These are phyloP conservation scores for Athene noctua DNA, from an alignment of 2,113 vertebrate genomes.

Conservation along the genomic window DNA sequence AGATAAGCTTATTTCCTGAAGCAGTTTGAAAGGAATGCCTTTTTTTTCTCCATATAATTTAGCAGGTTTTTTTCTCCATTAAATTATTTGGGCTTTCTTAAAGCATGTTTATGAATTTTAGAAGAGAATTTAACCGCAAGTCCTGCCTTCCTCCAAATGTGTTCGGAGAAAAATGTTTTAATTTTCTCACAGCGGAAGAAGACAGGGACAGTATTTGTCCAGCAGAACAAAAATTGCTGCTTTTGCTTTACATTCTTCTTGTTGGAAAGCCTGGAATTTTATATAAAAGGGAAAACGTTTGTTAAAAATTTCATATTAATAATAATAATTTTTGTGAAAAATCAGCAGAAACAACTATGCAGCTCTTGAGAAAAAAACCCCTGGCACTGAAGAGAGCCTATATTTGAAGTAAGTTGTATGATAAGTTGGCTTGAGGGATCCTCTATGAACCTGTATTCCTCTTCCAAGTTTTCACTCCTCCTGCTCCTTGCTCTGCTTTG, in stretches of 20 bases:
- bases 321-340: background rate
- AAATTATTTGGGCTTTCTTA: background rate
- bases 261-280: background rate
- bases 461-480: background rate
- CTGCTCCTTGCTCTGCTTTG: background rate
- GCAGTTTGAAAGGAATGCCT: background rate
- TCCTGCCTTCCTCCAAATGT: background rate
- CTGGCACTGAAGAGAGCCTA: background rate
- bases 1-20: slow-evolving; percentile 13
- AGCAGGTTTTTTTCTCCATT: background rate
- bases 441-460: background rate
- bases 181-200: background rate
- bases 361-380: background rate
- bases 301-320: background rate
- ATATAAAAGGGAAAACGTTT: background rate
- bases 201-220: background rate
- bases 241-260: background rate
- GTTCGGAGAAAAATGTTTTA: background rate
- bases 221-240: background rate
- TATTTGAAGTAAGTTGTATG: background rate
- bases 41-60: background rate
- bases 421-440: background rate
- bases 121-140: background rate
- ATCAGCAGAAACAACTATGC: background rate
- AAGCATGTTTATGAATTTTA: background rate